Evolutionary conservation across 1,140 invertebrate genomes (phyloP), one percentile per base, ranked within the genome.

Genomic region (Diabrotica undecimpunctata): DNA sequence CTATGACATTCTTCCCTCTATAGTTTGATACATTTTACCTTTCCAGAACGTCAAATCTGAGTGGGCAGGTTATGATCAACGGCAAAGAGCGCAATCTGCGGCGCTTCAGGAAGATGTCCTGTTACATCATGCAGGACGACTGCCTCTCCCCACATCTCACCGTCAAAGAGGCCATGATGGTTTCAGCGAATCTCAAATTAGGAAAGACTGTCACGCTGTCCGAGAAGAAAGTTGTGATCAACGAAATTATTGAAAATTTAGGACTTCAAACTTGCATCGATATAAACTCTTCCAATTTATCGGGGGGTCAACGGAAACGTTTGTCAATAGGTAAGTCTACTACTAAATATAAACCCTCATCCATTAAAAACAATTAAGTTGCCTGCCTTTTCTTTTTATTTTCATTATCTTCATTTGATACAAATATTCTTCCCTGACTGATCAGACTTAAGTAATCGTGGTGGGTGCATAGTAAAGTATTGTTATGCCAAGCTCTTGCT

Each of bases 81-180:
- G 92, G 92, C 12, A 90, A 91, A 73, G 90, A 93, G 65, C 83
- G 95, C 12, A 93, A 95, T 80, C 80, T 95, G 46, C 81, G 94
- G 13, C 83, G 88, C 64, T 97, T 96, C 80, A 85, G 94, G 8
- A 96, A 96, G 79, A 88, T 95, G 79, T 95, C 94, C 0, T 95
- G 93, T 75, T 97, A 97, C 79, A 97, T 97, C 67, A 97, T 97
- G 94, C 96, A 98, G 78, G 93, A 97, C 74, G 95, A 97, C 79
- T 90, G 93, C 69, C 82, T 97, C 0, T 83, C 94, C 12, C 92
- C 91, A 0, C 91, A 96, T 78, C 82, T 98, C 7, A 93, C 92
- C 0, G 93, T 97, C 6, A 84, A 85, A 61, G 95, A 98, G 79
- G 88, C 93, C 6, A 93, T 97, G 91, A 88, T 86, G 74, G 89